phyloP scores from a whole-genome alignment of 2,113 vertebrate genomes.

The Pachypanchax playfairii region DNA sequence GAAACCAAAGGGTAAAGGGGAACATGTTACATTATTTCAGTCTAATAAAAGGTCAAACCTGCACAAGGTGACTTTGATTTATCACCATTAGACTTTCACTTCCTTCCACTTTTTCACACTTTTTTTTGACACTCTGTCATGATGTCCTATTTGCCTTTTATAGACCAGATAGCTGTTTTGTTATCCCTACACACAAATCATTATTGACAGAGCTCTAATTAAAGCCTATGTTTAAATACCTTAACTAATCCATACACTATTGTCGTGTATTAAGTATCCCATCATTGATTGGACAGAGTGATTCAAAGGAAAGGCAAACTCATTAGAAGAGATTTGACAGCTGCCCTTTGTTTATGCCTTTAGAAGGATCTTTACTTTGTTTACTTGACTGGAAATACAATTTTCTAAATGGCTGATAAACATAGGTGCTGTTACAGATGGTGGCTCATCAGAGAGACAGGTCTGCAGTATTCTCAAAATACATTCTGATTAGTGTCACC shows the following conservation, averaged over 20 bases:
- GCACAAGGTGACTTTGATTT: conserved; percentile 70
- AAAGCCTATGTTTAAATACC: conserved; percentile 75
- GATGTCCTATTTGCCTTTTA: conserved; percentile 19
- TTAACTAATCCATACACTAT: conserved; percentile 74
- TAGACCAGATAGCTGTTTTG: conserved; percentile 13
- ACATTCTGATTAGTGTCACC: neutral
- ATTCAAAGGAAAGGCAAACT: conserved; percentile 67
- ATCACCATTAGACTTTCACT: conserved; percentile 45
- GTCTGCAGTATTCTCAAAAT: neutral
- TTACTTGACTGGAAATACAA: conserved; percentile 37
- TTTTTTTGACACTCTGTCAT: conserved; percentile 7
- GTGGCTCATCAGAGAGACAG: neutral
- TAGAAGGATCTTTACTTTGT: conserved; percentile 42
- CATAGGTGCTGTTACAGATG: conserved; percentile 18
- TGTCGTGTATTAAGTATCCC: conserved; percentile 66
- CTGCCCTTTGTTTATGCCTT: conserved; percentile 42
- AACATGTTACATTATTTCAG: conserved; percentile 41
- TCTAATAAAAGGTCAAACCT: conserved; percentile 62
- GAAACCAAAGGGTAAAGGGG: conserved; percentile 47
- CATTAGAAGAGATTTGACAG: conserved; percentile 64
- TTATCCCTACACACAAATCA: conserved; percentile 31
- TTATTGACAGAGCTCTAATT: conserved; percentile 66
- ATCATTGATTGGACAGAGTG: conserved; percentile 64
- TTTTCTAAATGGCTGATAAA: conserved; percentile 35
- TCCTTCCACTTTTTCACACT: conserved; percentile 20